Base-by-base conservation (phyloP, 2,888 invertebrate species). In the Drosophila ezoana region DNA sequence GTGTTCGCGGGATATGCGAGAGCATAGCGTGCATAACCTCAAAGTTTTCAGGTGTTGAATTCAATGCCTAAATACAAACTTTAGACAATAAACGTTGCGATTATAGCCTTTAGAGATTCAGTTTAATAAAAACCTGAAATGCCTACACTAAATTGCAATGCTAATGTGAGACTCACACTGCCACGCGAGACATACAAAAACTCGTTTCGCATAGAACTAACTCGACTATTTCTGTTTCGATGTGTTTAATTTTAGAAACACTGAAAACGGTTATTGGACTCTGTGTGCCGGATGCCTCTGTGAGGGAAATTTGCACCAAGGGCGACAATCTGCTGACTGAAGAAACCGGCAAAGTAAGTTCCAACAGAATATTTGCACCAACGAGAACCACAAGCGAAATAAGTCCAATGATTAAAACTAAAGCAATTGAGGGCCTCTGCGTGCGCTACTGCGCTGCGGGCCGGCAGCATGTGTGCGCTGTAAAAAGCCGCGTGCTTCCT, bases 311-410 rank as follows among this genome's bases (percentile, higher is more conserved):
- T 79, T 99, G 99, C 93, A 97, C 97, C 92, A 95, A 95, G 92
- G 99, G 99, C 49, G 99, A 99, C 93, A 95, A 94, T 90, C 93
- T 96, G 75, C 93, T 99, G 70, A 90, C 94, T 49, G 98, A 99
- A 81, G 98, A 98, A 93, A 98, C 99, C 43, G 95, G 95, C 78
- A 98, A 98, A 93, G 97, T 98, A 89, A 90, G 90, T 87, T 70
- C 37, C n/a, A 53, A 48, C 6, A 53, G 18, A 14, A 57, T 32
- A 23, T 49, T 37, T 65, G 14, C 37, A 49, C 4, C n/a, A 20
- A 44, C 10, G 1, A 40, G 1, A 40, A 13, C 23, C 23, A 4
- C 8, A 0, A 10, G 6, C 9, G 38, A 41, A 56, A 20, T 14
- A 37, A 58, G 73, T 90, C 90, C 91, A 73, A 87, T 91, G 91